A percentile compares a stretch with the other conserved stretches of the same genome.
Conservation (phyloP, 37 sponge, comb jelly and placozoan species). For the Spongilla lacustris region DNA sequence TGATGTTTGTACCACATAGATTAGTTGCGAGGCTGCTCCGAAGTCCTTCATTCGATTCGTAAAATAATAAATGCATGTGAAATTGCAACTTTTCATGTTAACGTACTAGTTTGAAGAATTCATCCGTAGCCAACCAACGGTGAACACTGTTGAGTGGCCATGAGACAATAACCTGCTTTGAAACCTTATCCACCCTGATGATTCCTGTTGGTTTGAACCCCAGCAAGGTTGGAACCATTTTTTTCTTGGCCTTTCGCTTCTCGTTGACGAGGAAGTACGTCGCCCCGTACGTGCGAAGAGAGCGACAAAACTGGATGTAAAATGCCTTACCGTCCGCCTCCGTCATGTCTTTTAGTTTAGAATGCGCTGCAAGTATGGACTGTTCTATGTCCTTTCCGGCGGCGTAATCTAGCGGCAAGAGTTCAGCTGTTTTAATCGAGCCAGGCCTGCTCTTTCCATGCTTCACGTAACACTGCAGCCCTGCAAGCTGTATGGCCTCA, state of each 20-base stretch:
- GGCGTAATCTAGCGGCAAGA: not conserved
- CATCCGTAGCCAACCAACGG: not conserved
- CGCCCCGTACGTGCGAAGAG: not conserved
- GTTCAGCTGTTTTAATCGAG: not conserved
- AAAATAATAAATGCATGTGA: not conserved
- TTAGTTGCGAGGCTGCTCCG: not conserved
- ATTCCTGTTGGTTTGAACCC: not conserved
- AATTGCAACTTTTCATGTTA: no score
- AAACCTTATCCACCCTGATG: not conserved
- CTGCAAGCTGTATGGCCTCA: conserved; percentile 23
- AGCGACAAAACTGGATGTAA: not conserved
- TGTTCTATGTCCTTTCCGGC: not conserved
- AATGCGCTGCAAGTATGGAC: not conserved
- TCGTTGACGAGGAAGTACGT: not conserved
- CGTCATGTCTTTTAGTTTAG: not conserved
- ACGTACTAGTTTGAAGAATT: not conserved
- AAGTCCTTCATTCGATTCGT: not conserved
- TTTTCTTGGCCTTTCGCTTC: not conserved
- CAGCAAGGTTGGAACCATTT: not conserved
- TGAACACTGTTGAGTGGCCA: not conserved
- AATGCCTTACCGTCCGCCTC: not conserved
- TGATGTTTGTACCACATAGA: not conserved
- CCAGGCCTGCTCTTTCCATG: not conserved
- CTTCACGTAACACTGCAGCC: conserved; percentile 15
- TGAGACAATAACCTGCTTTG: not conserved